Conservation (phyloP, 2,888 invertebrate genomes). For the Chrysina gloriosa region DNA sequence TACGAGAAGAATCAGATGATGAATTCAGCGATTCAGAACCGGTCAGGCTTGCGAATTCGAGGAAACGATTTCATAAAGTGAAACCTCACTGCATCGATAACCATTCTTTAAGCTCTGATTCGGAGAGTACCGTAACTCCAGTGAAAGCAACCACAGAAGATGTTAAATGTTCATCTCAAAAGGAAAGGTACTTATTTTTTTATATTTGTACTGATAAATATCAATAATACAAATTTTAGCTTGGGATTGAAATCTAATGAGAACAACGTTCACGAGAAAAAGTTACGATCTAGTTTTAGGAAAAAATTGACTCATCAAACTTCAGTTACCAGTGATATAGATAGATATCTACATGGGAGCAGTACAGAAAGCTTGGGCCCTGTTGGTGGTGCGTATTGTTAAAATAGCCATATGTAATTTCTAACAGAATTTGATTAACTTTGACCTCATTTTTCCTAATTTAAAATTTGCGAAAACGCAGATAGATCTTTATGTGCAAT, state of each 20-base stretch:
- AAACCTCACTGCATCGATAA: conserved; percentile 62
- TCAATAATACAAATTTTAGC: conserved; percentile 3
- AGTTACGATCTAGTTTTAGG: conserved; percentile 20
- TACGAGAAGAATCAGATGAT: conserved; percentile 62
- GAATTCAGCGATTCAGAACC: conserved; percentile 55
- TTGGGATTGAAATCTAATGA: conserved; percentile 3
- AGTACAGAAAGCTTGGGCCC: conserved; percentile 82
- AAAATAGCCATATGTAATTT: no score
- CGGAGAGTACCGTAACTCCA: conserved; percentile 77
- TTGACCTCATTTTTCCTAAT: no score
- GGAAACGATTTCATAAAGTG: conserved; percentile 52
- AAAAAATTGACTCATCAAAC: conserved; percentile 61
- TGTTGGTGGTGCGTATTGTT: conserved; percentile 50
- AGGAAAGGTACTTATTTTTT: conserved; percentile 70
- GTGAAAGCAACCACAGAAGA: conserved; percentile 67
- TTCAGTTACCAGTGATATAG: conserved; percentile 68
- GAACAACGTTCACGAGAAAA: conserved; percentile 24
- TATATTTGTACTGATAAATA: not conserved
- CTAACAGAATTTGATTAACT: no score
- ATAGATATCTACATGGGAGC: conserved; percentile 75
- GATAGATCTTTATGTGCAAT: no score
- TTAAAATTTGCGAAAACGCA: no score
- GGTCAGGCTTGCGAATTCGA: conserved; percentile 46
- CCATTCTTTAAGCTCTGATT: conserved; percentile 79
- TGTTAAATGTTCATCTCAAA: conserved; percentile 64